phyloP scores from a whole-genome alignment of 2,888 invertebrate species.

The Macrophya annulata region DNA sequence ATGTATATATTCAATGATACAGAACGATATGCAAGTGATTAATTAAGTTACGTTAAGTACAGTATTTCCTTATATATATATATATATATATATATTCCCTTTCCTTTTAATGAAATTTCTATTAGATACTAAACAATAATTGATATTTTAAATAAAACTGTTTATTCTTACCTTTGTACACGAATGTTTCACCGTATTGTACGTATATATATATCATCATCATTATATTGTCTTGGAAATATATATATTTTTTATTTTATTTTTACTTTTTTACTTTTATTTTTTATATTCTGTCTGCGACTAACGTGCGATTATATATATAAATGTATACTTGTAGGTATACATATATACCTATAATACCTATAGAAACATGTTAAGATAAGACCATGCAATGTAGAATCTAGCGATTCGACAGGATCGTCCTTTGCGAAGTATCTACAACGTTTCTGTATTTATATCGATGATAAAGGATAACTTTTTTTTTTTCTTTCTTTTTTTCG shows the following conservation, averaged over 20 bases:
- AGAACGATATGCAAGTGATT: no score
- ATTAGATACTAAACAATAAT: background rate
- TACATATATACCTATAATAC: background rate
- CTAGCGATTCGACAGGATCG: slow-evolving; percentile 11
- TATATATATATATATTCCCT: no score
- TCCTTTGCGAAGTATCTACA: slow-evolving; percentile 23
- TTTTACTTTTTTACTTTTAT: background rate
- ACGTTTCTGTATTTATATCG: background rate
- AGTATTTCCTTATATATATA: no score
- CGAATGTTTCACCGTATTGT: background rate
- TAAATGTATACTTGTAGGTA: background rate
- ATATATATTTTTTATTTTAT: background rate
- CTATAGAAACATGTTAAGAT: background rate
- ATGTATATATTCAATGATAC: no score
- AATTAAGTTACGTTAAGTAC: no score
- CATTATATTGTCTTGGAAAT: background rate
- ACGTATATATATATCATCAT: background rate
- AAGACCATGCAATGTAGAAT: background rate
- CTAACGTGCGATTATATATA: background rate
- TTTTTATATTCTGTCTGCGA: background rate
- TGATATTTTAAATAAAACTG: background rate
- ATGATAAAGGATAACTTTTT: background rate
- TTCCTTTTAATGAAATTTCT: background rate
- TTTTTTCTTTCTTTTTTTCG: background rate
- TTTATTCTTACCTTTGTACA: background rate